Conservation (phyloP, 2,113 vertebrate genomes). For the Thryonomys swinderianus region DNA sequence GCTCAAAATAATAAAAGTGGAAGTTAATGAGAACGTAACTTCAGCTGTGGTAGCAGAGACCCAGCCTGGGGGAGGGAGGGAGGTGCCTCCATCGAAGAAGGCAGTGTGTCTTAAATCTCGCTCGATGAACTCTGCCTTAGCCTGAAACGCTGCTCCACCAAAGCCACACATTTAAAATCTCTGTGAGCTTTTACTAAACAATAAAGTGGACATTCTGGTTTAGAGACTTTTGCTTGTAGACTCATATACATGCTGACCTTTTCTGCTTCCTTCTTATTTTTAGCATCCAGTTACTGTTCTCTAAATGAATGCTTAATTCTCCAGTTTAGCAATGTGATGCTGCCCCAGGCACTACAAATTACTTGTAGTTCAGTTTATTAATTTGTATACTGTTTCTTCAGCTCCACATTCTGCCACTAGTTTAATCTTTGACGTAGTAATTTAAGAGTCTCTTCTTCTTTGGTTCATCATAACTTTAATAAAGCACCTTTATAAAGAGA, state of each 20-base stretch:
- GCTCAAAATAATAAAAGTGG: neutral
- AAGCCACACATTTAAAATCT: neutral
- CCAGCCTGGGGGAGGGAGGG: neutral
- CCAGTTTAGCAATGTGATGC: constrained; percentile 36
- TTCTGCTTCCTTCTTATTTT: constrained; percentile 73
- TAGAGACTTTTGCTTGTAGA: constrained; percentile 23
- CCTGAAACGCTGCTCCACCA: neutral
- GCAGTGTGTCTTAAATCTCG: neutral
- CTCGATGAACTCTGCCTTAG: neutral
- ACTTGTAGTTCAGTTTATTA: constrained; percentile 54
- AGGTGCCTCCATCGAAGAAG: neutral
- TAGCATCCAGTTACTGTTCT: constrained; percentile 59
- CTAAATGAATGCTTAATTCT: constrained; percentile 61
- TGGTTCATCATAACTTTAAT: neutral
- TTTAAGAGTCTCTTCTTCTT: neutral
- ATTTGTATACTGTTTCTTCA: constrained; percentile 32
- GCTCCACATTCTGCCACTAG: neutral
- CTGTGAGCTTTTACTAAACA: neutral
- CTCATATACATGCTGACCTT: constrained; percentile 61
- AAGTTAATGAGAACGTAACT: neutral
- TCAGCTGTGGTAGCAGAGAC: neutral
- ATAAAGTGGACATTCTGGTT: constrained; percentile 58
- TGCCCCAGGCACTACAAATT: constrained; percentile 59
- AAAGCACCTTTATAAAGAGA: constrained; percentile 32
- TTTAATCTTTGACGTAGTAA: neutral